These are phyloP conservation scores for Elanus axillaris DNA, from an alignment of 2,113 vertebrate species.

Conservation along the genomic window DNA sequence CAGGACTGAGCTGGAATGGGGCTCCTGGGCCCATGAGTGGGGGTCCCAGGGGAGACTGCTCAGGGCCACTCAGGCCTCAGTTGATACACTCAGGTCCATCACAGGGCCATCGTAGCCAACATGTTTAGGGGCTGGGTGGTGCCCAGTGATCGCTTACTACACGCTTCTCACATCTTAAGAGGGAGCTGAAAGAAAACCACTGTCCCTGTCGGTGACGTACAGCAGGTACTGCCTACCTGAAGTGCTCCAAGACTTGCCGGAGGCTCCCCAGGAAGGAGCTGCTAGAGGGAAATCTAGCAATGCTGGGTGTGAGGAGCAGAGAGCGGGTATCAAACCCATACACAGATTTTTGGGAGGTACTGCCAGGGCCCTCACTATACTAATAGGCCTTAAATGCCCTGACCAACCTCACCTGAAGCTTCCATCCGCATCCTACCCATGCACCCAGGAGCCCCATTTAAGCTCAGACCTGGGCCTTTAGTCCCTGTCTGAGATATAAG, in stretches of 20 bases:
- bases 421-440: not conserved
- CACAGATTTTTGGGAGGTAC: not conserved
- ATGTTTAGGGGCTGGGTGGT: not conserved
- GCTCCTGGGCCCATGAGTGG: not conserved
- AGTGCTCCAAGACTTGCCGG: not conserved
- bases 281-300: not conserved
- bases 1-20: not conserved
- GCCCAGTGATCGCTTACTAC: not conserved
- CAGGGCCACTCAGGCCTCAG: not conserved
- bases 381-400: not conserved
- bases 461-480: not conserved
- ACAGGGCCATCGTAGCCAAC: not conserved
- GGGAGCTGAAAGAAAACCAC: not conserved
- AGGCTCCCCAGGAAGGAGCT: not conserved
- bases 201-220: rapidly evolving
- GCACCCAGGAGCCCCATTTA: not conserved
- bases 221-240: not conserved
- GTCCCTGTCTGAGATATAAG: no score
- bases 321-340: not conserved
- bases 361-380: not conserved
- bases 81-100: not conserved
- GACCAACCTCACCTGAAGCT: not conserved
- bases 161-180: not conserved
- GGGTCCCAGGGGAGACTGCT: no score
- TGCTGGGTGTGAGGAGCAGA: not conserved